A percentile compares a stretch with the other conserved stretches of the same genome.
phyloP scores from a whole-genome alignment of 2,888 invertebrate species.

The Caenorhabditis sinica region DNA sequence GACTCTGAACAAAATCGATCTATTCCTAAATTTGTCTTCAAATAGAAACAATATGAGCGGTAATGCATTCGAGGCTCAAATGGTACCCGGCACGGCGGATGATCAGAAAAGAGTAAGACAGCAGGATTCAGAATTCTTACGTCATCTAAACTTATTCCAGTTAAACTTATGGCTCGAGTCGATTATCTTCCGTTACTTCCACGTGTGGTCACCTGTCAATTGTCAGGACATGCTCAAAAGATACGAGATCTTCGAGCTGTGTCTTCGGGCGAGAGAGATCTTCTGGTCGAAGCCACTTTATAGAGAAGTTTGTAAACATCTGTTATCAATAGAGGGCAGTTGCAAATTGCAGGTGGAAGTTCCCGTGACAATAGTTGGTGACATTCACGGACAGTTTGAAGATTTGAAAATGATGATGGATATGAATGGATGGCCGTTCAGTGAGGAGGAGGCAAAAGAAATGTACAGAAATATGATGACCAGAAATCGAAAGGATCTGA shows the following conservation, averaged over 20 bases:
- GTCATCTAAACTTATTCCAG: slow-evolving; percentile 41
- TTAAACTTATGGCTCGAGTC: slow-evolving; percentile 67
- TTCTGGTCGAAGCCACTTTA: slow-evolving; percentile 75
- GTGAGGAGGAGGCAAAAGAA: slow-evolving; percentile 65
- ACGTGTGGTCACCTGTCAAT: slow-evolving; percentile 72
- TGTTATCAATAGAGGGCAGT: not conserved
- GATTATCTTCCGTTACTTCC: slow-evolving; percentile 64
- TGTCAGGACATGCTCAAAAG: slow-evolving; percentile 75
- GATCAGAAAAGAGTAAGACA: slow-evolving; percentile 50
- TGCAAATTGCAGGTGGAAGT: slow-evolving; percentile 88
- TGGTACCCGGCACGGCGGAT: slow-evolving; percentile 43
- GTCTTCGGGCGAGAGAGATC: slow-evolving; percentile 76
- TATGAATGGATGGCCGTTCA: slow-evolving; percentile 75
- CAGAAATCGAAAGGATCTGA: slow-evolving; percentile 24
- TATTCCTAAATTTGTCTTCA: slow-evolving; percentile 2
- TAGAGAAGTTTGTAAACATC: slow-evolving; percentile 28
- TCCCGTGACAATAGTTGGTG: slow-evolving; percentile 98
- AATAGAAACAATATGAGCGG: slow-evolving; percentile 42
- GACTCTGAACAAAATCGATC: too few species aligned
- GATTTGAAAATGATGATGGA: slow-evolving; percentile 77
- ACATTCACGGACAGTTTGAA: slow-evolving; percentile 97
- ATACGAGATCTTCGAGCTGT: slow-evolving; percentile 77
- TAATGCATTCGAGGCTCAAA: slow-evolving; percentile 41
- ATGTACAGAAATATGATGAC: slow-evolving; percentile 51
- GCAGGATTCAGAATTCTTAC: too few species aligned